Base-by-base conservation (phyloP, 2,113 vertebrate species). In the Egretta garzetta region DNA sequence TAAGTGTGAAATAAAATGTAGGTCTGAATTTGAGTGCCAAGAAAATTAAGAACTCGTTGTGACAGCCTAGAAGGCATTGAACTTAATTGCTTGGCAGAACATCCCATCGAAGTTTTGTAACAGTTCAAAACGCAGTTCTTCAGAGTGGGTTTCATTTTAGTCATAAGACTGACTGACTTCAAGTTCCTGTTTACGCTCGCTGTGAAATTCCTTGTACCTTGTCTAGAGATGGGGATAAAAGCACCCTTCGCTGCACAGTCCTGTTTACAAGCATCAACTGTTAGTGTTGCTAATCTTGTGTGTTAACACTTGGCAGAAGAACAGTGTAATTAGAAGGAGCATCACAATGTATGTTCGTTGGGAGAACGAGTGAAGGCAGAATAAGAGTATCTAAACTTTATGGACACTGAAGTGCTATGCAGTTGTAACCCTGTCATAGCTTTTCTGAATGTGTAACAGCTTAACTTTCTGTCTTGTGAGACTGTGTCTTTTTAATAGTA, bases 261-360 rank as follows among this genome's bases (percentile, higher is more conserved):
- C 47, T 68, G 9, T 8, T 71, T 55, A 6, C 21, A 45, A 8
- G 32, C 64, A 24, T 39, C 10, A 62, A 35, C 39, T 37, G 20
- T 35, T 49, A 7, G 12, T 43, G 41, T 35, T 86, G 28, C 16
- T 71, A 4, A 76, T 59, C 23, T 14, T 41, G 10, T 37, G 41
- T 62, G 24, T 53, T 68, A 60, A 43, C 23, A 70, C 49, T 27
- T 27, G 35, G n/a, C 77, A 17, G n/a, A 64, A 3, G 2, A 81
- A 27, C n/a, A 23, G 12, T 39, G 32, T 71, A 5, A 8, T 55
- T 79, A 23, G n/a, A 35, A 24, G 21, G 35, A 45, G 15, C 9
- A 18, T 43, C 28, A 20, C n/a, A 15, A 1, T 20, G 9, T 3
- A 1, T 37, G 6, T 52, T 77, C 6, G 2, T 39, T 58, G 50